Evolutionary conservation across 2,797 vertebrate genomes (phyloP), one percentile per base, ranked within the genome.

Genomic region (Avahi laniger): DNA sequence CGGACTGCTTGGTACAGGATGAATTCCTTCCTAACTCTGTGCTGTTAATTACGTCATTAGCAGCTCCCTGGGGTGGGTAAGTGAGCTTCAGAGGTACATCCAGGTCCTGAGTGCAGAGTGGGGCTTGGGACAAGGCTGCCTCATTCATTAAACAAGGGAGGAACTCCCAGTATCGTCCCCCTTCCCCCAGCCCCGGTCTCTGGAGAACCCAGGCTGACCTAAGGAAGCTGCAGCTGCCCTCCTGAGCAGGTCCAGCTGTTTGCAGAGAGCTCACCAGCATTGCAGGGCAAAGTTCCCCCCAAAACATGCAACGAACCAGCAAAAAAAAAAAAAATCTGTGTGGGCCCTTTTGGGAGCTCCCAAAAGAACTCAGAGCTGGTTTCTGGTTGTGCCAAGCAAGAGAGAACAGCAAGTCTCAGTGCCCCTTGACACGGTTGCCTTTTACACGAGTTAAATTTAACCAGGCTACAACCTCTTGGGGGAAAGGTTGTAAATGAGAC

Each of bases 31-130:
- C 96, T 97, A 97, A 97, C 94, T 97, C 97, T 43, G 7, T 98
- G 98, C 97, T 97, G 93, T 98, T 98, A 98, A 98, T 98, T 98
- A 98, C 98, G 98, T 96, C 98, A 98, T 98, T 97, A 98, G 97
- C 97, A 96, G 97, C 97, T 98, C 97, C 97, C 85, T 0, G 80
- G 89, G 95, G 91, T 93, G 28, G 43, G 28, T 11, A 3, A 18
- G 30, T 61, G 48, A 35, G 26, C 15, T 30, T 20, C 8, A 28
- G 69, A 59, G 59, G 30, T 15, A 7, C 15, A 5, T 43, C 38
- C 28, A 67, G 72, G 35, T 3, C 46, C 35, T n/a, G 59, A 22
- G 22, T 18, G 43, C n/a, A 20, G 48, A 26, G 4, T 22, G 10
- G 17, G 28, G 61, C n/a, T 33, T 41, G 84, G 84, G 91, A 94